A percentile compares a stretch with the other conserved stretches of the same genome.
Conservation (phyloP, 30 jellyfish, hydroid and myxozoan species). For the Aurelia aurita region DNA sequence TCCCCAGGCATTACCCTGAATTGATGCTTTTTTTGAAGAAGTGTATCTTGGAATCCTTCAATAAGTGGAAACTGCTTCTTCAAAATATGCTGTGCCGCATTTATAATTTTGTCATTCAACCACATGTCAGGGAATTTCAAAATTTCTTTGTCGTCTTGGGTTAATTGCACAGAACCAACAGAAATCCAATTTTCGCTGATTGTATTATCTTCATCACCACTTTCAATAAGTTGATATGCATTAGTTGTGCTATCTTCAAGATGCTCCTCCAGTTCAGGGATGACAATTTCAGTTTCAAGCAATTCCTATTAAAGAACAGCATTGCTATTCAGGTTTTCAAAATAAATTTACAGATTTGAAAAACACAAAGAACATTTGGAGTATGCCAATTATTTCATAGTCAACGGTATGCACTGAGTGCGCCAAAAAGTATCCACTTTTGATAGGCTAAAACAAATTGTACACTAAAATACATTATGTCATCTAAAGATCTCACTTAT, state of each 20-base stretch:
- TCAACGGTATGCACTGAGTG: too few species aligned
- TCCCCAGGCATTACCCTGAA: constrained; percentile 29
- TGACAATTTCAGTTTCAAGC: background rate
- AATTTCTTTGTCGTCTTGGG: background rate
- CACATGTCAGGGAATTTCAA: background rate
- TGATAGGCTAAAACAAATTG: background rate
- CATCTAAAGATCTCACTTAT: too few species aligned
- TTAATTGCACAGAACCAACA: background rate
- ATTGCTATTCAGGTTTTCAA: too few species aligned
- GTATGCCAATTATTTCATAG: too few species aligned
- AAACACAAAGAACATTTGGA: too few species aligned
- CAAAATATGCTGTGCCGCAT: background rate
- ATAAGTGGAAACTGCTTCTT: constrained; percentile 3
- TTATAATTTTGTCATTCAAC: background rate
- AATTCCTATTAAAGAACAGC: too few species aligned
- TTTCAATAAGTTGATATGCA: background rate
- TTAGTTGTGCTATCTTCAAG: background rate
- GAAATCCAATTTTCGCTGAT: background rate
- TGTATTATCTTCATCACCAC: background rate
- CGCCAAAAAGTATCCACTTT: constrained; percentile 4
- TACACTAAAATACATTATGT: too few species aligned
- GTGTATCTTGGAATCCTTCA: too few species aligned
- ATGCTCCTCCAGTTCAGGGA: constrained; percentile 2
- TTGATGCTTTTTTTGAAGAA: constrained; percentile 19
- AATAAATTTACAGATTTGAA: too few species aligned